Evolutionary conservation across 2,113 vertebrate genomes (phyloP), one percentile per base, ranked within the genome.

Genomic region (Euleptes europaea): DNA sequence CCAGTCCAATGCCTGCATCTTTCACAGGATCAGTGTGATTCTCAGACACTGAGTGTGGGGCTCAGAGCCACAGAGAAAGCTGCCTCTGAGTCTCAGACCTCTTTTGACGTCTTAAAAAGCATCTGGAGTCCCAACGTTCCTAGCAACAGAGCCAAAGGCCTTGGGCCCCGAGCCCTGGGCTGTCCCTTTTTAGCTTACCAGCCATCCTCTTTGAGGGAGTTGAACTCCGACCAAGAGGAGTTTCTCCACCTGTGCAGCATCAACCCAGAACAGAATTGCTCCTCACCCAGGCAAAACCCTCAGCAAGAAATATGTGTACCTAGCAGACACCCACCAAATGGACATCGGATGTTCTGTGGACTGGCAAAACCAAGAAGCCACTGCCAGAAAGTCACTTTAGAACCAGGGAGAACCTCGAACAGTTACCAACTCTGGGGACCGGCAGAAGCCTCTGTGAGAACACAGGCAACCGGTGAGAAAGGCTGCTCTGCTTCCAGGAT

Each of bases 71-170:
- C 14, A 9, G 40, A 65, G 15, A 44, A 38, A 40, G 28, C 57
- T 4, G 40, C 38, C 11, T 31, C n/a, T 2, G 88, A 78, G 10
- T 49, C 28, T 33, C 93, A 92, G 78, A 94, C 93, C n/a, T 88
- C 93, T 12, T 95, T 92, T 78, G 94, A 95, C 71, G 86, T 95
- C 71, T 73, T 94, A 49, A 94, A 92, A 87, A 93, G 93, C 80
- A 94, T 95, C 81, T 94, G 94, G 94, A 90, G 71, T 44, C 35
- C 38, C 31, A 70, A 90, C 28, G 10, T 26, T 1, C 10, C 60
- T 31, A 72, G 23, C 2, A 54, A 33, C 5, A 67, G 75, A n/a
- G 31, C 57, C 38, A 82, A 26, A 19, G 9, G 5, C 40, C 42
- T 66, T 1, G 33, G 4, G 12, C 23, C 77, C 21, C 49, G 33